Evolutionary conservation across 2,113 vertebrate genomes (phyloP).

Genomic region (Corydoras sp.): DNA sequence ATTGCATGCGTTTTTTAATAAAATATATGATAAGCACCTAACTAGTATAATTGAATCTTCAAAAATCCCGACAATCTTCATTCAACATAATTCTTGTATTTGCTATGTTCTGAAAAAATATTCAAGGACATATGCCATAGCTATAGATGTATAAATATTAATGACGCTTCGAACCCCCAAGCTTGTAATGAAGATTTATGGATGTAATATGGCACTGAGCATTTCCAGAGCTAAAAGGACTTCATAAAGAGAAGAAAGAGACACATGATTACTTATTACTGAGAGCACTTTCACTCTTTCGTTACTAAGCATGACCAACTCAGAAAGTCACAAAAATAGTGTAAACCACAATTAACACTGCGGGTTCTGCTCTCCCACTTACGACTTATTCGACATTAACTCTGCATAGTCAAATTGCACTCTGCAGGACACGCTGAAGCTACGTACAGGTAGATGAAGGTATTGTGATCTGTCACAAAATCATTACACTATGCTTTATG

Average conservation of each 20-base stretch:
- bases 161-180: slow-evolving; percentile 51
- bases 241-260: slow-evolving; percentile 21
- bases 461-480: too few species aligned
- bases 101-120: too few species aligned
- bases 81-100: too few species aligned
- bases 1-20: too few species aligned
- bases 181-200: slow-evolving; percentile 59
- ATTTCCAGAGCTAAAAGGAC: slow-evolving; percentile 46
- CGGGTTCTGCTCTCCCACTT: background rate
- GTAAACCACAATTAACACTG: background rate
- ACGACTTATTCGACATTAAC: background rate
- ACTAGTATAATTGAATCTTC: too few species aligned
- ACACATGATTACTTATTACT: slow-evolving; percentile 31
- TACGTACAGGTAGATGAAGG: background rate
- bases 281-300: slow-evolving; percentile 21
- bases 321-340: background rate
- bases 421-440: background rate
- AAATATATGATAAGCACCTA: too few species aligned
- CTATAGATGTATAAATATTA: slow-evolving; percentile 54
- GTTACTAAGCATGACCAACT: slow-evolving; percentile 27
- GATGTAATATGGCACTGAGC: slow-evolving; percentile 57
- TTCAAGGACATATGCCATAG: slow-evolving; percentile 37
- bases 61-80: too few species aligned
- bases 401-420: background rate
- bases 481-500: too few species aligned